Conservation (phyloP, 2,797 vertebrate genomes). For the Malurus leucopterus region DNA sequence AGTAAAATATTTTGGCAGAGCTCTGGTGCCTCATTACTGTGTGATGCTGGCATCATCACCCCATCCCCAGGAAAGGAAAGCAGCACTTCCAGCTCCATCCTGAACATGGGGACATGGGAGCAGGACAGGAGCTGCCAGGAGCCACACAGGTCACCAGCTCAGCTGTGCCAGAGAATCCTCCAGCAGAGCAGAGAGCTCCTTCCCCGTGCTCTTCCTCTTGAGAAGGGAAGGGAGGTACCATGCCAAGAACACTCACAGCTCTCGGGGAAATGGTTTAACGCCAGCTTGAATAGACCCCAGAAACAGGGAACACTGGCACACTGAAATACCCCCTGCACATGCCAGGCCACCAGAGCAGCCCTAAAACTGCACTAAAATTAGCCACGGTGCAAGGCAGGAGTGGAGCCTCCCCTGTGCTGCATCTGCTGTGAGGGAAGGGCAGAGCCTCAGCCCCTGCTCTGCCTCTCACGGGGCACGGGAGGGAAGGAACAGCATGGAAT, state of each 20-base stretch:
- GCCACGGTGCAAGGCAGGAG: not conserved
- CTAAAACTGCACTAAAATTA: not conserved
- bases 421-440: constrained; percentile 25
- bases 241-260: not conserved
- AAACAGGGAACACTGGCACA: not conserved
- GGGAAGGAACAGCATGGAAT: not conserved
- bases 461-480: not conserved
- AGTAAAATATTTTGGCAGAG: not conserved
- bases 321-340: not conserved
- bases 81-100: not conserved
- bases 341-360: not conserved
- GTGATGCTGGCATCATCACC: not conserved
- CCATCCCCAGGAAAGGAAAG: rapidly evolving
- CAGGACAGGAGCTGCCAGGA: not conserved
- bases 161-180: not conserved
- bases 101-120: not conserved
- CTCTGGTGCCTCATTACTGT: not conserved
- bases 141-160: rapidly evolving
- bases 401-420: not conserved
- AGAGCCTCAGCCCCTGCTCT: not conserved
- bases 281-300: not conserved
- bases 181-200: not conserved
- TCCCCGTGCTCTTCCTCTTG: rapidly evolving
- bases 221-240: not conserved
- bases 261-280: rapidly evolving